These are phyloP conservation scores for Luidia sarsii DNA, from an alignment of 53 echinoderm and acorn worm species.

Conservation along the genomic window DNA sequence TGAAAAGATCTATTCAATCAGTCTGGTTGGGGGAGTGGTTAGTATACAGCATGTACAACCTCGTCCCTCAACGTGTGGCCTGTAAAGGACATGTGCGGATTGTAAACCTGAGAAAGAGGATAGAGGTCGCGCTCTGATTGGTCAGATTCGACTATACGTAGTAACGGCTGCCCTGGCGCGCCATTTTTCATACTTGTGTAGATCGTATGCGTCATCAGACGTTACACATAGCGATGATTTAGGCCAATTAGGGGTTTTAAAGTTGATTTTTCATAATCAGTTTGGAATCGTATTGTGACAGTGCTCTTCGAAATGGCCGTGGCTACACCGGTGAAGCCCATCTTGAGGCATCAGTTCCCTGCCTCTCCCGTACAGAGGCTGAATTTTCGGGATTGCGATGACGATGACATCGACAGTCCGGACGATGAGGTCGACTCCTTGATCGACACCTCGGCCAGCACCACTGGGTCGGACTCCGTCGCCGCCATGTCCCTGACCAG, in stretches of 20 bases:
- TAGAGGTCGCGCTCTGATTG: constrained; percentile 12
- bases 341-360: constrained; percentile 47
- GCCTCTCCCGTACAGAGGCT: constrained; percentile 78
- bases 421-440: constrained; percentile 57
- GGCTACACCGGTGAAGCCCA: constrained; percentile 55
- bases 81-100: no score
- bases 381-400: constrained; percentile 76
- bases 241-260: no score
- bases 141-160: constrained; percentile 30
- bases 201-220: not conserved
- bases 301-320: constrained; percentile 51
- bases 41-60: no score
- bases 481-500: constrained; percentile 58
- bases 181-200: constrained; percentile 33
- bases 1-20: no score
- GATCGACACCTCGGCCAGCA: constrained; percentile 30
- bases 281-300: not conserved
- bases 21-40: no score
- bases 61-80: no score
- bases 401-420: constrained; percentile 65
- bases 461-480: constrained; percentile 44
- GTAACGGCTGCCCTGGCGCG: constrained; percentile 41
- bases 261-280: not conserved
- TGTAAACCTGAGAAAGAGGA: constrained; percentile 13
- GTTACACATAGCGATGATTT: constrained; percentile 10